Evolutionary conservation across 1,140 invertebrate genomes (phyloP), one percentile per base, ranked within the genome.

Genomic region (Luehdorfia chinensis): DNA sequence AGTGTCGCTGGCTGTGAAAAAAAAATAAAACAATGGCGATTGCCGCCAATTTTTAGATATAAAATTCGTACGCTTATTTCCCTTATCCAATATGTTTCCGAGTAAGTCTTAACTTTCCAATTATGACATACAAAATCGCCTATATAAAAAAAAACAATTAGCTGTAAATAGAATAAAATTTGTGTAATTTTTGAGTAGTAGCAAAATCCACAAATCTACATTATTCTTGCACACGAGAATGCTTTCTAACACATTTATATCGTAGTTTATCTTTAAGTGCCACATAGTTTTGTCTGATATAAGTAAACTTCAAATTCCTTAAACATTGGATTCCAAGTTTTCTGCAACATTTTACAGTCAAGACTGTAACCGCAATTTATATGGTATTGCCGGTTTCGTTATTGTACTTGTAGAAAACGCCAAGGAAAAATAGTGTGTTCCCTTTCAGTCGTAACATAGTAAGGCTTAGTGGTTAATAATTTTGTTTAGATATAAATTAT

Each of bases 181-280:
- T n/a, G n/a, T n/a, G n/a, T n/a, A 6, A 15, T 30, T 15, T 16
- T 43, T 43, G 39, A 16, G 39, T 43, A 43, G 39, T 43, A 43
- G 39, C 39, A 43, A 43, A 43, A 30, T 43, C 39, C 39, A 43
- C 39, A 30, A 0, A 1, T 15, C 15, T 11, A 4, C n/a, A n/a
- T 21, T 23, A 23, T 43, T 43, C 28, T 30, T 43, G 39, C 25
- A 43, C 39, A 18, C 14, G 12, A 43, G 28, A 43, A n/a, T 13
- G 39, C 39, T 43, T 43, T 43, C 15, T 43, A 28, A 43, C 21
- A 43, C 39, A 14, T 30, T 30, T 18, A 43, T 28, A 43, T 30
- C 39, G 1, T 43, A 30, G 14, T 43, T 43, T 13, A 43, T 43
- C 14, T 27, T 30, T 16, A 43, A 43, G n/a, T 43, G 28, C 12